Evolutionary conservation across 2,888 invertebrate genomes (phyloP), one percentile per base, ranked within the genome.

Genomic region (Mantis religiosa): DNA sequence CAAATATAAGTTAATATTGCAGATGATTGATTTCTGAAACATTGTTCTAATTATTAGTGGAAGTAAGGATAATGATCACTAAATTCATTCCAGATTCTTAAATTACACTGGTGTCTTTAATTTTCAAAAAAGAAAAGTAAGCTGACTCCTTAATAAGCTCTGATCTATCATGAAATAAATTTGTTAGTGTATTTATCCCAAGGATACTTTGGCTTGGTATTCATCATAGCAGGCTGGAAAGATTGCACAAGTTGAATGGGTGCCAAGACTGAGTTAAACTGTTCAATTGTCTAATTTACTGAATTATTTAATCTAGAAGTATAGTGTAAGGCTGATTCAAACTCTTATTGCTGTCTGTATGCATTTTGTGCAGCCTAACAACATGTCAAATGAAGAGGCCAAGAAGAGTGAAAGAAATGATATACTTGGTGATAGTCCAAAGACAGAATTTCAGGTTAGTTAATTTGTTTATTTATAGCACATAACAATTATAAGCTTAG

Each of bases 381-480:
- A 86, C 34, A 41, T 88, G 30, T 27, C 84, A 27, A 89, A n/a
- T 81, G 89, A 89, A 47, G 88, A 87, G 15, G 84, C 87, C 85
- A 89, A 87, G 84, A 82, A 87, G 87, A 84, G 88, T 81, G 88
- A 87, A 84, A 71, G 85, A 84, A 85, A 82, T 84, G 89, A 89
- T 4, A 30, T 83, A 28, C 34, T 83, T 27, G 88, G 30, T 81
- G 89, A 88, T 34, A 89, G 89, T n/a, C 89, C 89, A 8, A 89
- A 90, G 82, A 90, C 89, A 8, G 89, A 90, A 54, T 89, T 86
- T 81, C 89, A 90, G 89, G 90, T 90, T 88, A 82, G 82, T 71
- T 71, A 8, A 54, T 41, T 41, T 1, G 12, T 41, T 12, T 41
- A 2, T 12, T 41, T 41, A 1, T 12, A 41, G 41, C 12, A 41